These are phyloP conservation scores for Pygoscelis adeliae DNA, from an alignment of 2,113 vertebrate species.

Conservation along the genomic window DNA sequence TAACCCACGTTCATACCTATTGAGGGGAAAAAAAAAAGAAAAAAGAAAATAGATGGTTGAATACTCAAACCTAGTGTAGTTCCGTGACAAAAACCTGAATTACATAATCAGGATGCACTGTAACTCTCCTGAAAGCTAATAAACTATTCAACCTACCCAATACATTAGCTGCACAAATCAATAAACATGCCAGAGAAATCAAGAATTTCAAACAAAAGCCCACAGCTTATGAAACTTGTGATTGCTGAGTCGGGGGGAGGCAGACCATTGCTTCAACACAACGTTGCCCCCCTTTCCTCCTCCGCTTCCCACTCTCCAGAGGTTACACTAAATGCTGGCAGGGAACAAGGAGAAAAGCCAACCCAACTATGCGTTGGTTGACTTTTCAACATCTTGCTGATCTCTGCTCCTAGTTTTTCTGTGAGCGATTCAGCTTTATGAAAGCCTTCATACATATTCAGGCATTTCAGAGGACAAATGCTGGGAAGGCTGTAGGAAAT, in stretches of 20 bases:
- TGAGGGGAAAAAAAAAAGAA: too few species aligned
- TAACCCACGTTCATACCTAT: not conserved
- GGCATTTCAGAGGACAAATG: not conserved
- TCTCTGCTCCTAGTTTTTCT: not conserved
- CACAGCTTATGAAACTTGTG: not conserved
- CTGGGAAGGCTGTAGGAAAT: not conserved
- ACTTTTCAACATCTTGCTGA: not conserved
- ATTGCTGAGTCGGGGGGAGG: not conserved
- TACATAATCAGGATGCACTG: not conserved
- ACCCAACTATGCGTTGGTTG: not conserved
- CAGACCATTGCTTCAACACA: not conserved
- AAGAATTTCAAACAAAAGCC: not conserved
- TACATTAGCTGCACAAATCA: not conserved
- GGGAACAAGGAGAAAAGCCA: not conserved
- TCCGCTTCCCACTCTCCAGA: not conserved
- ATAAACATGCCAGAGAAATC: not conserved
- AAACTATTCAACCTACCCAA: not conserved
- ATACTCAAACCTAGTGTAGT: not conserved
- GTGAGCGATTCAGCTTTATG: not conserved
- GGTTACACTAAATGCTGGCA: not conserved
- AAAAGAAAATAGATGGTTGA: not conserved
- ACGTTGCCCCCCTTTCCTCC: not conserved
- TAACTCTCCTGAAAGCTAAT: not conserved
- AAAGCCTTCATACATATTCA: not conserved
- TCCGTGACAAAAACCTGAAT: not conserved